Conservation (phyloP, 2,113 vertebrate species). For the Paradoxurus hermaphroditus region DNA sequence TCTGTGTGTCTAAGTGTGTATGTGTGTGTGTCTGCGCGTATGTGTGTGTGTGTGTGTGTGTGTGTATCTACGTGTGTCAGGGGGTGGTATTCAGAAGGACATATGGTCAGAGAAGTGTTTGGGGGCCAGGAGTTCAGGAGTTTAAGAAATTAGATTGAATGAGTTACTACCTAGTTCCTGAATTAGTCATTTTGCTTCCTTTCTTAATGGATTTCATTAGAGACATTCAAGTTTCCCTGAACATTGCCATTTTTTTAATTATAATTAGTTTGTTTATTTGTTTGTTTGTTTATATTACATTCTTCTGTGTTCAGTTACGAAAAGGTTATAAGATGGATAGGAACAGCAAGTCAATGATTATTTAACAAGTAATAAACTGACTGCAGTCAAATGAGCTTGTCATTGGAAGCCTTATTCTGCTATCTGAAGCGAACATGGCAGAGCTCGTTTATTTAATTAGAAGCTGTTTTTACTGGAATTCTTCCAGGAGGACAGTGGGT, state of each 20-base stretch:
- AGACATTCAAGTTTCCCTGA: conserved; percentile 54
- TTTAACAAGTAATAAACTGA: conserved; percentile 78
- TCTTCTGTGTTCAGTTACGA: conserved; percentile 62
- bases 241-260: conserved; percentile 57
- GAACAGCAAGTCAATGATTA: conserved; percentile 74
- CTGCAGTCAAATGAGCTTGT: conserved; percentile 39
- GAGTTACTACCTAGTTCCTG: conserved; percentile 74
- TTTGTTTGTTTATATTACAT: conserved; percentile 46
- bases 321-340: conserved; percentile 64
- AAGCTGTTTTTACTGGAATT: conserved; percentile 74
- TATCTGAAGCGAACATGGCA: conserved; percentile 73
- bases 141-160: conserved; percentile 70
- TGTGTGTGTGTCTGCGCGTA: not conserved
- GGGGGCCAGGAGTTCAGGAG: conserved; percentile 63
- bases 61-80: not conserved
- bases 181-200: conserved; percentile 77
- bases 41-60: not conserved
- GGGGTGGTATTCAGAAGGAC: not conserved
- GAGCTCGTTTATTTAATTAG: conserved; percentile 79
- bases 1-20: not conserved
- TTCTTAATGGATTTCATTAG: conserved; percentile 75
- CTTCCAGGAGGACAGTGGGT: conserved; percentile 80
- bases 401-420: conserved; percentile 70
- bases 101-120: conserved; percentile 62
- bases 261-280: conserved; percentile 49